Evolutionary conservation across 2,113 vertebrate species (phyloP).

Genomic region (Megaceryle torquata): DNA sequence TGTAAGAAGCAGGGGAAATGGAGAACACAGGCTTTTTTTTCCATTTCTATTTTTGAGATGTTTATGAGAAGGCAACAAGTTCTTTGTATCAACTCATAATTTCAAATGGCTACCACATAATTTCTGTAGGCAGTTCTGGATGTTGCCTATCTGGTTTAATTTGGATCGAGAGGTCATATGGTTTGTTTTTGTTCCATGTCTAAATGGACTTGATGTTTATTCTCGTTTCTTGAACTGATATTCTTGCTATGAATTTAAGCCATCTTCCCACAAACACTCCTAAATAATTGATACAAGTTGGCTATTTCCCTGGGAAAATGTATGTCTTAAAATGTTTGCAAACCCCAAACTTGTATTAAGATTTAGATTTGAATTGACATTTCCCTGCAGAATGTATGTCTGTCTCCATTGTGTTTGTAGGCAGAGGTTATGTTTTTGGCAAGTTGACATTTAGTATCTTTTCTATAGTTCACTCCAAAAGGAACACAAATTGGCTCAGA

Average conservation of each 20-base stretch:
- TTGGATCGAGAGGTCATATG: neutral
- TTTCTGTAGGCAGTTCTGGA: neutral
- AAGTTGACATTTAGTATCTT: conserved; percentile 36
- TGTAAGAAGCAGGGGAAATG: neutral
- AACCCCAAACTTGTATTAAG: neutral
- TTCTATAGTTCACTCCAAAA: neutral
- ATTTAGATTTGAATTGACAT: conserved; percentile 19
- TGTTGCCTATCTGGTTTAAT: neutral
- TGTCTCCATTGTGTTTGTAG: neutral
- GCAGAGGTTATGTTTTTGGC: conserved; percentile 35
- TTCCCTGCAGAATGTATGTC: neutral
- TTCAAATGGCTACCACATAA: neutral
- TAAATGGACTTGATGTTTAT: neutral
- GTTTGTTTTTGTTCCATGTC: neutral
- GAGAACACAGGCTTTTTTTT: neutral
- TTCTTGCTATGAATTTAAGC: conserved; percentile 19
- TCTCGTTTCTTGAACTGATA: conserved; percentile 4
- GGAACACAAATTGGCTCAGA: neutral
- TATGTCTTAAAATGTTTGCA: conserved; percentile 33
- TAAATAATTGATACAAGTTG: conserved; percentile 41
- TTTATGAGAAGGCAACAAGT: neutral
- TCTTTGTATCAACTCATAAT: neutral
- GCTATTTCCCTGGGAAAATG: conserved; percentile 7
- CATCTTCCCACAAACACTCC: neutral
- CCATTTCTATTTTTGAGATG: neutral